Evolutionary conservation across 2,797 vertebrate genomes (phyloP).

Genomic region (Philypnodon macrostomus): DNA sequence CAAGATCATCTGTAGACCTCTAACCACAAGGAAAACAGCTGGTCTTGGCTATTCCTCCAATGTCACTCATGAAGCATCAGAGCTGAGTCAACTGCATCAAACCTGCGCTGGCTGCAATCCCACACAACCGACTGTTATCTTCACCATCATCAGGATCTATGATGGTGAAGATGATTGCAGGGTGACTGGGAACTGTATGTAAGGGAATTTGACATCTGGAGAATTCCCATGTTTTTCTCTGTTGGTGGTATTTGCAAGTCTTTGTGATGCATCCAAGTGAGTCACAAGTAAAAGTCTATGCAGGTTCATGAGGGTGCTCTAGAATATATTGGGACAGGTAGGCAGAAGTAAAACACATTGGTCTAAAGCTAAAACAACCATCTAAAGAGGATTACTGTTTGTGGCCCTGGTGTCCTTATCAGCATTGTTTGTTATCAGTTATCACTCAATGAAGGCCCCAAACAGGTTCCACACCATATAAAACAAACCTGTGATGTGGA

Average conservation of each 20-base stretch:
- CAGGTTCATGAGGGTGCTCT: conserved; percentile 37
- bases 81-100: conserved; percentile 58
- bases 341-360: conserved; percentile 19
- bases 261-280: conserved; percentile 34
- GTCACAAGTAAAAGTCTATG: conserved; percentile 34
- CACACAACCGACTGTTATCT: conserved; percentile 52
- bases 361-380: conserved; percentile 21
- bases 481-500: conserved; percentile 46
- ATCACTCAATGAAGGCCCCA: conserved; percentile 39
- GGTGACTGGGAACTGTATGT: conserved; percentile 37
- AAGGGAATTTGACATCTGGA: conserved; percentile 35
- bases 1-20: conserved; percentile 48
- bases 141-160: conserved; percentile 47
- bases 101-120: conserved; percentile 32
- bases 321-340: conserved; percentile 22
- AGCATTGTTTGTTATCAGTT: conserved; percentile 45
- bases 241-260: conserved; percentile 43
- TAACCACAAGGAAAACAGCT: conserved; percentile 62
- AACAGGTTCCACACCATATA: conserved; percentile 37
- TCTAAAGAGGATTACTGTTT: conserved; percentile 18
- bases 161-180: conserved; percentile 44
- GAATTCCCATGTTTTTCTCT: conserved; percentile 26
- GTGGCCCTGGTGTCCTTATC: conserved; percentile 45
- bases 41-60: conserved; percentile 34
- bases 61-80: conserved; percentile 37